These are phyloP conservation scores for Tachysurus fulvidraco DNA, from an alignment of 2,113 vertebrate genomes.

Conservation along the genomic window DNA sequence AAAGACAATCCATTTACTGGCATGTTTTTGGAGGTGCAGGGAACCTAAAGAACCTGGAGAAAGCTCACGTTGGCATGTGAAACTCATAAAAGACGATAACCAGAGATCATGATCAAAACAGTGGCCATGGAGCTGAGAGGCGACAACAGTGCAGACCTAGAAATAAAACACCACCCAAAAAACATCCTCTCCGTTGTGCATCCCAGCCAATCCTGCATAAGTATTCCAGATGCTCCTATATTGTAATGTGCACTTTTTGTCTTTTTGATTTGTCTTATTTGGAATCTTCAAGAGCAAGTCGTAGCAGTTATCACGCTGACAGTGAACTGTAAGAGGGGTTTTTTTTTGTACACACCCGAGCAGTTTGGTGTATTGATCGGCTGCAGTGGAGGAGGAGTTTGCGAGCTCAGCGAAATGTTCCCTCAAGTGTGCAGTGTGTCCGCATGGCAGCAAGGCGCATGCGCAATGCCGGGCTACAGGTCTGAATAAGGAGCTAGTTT, in stretches of 20 bases:
- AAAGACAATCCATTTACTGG: neutral
- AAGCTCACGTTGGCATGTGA: neutral
- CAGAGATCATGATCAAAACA: neutral
- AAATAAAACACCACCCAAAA: neutral
- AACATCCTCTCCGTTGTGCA: neutral
- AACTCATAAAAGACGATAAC: neutral
- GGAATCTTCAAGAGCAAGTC: neutral
- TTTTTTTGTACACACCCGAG: neutral
- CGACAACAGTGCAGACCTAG: neutral
- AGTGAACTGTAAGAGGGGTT: neutral
- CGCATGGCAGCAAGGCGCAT: neutral
- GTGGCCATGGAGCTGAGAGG: neutral
- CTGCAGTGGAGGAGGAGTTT: conserved; percentile 21
- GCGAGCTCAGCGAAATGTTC: conserved; percentile 43
- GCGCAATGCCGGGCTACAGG: conserved; percentile 23
- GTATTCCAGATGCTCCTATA: neutral
- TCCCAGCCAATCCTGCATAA: neutral
- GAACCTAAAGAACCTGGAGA: neutral
- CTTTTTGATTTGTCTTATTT: neutral
- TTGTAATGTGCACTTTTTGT: neutral
- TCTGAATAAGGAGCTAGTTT: neutral
- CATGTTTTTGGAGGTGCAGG: neutral
- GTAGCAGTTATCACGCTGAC: neutral
- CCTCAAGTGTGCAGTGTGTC: neutral
- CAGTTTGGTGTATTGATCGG: conserved; percentile 29